A percentile compares a stretch with the other conserved stretches of the same genome.
Conservation (phyloP, 2,113 vertebrate genomes). For the Monarcha castaneiventris region DNA sequence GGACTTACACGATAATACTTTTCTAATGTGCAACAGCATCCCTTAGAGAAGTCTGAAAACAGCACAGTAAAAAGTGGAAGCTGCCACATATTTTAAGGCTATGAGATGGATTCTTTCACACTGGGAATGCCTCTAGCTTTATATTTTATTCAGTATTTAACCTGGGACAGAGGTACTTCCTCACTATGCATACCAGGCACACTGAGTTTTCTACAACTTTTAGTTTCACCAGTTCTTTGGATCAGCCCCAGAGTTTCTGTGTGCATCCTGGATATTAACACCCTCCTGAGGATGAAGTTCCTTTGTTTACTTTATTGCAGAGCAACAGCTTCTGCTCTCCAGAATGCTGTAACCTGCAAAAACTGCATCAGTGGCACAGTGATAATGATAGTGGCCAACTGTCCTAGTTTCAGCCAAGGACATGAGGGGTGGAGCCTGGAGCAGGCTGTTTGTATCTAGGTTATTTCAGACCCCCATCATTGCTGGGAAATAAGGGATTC, state of each 20-base stretch:
- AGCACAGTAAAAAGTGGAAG: not conserved
- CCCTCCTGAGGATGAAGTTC: not conserved
- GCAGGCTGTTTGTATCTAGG: fast-evolving
- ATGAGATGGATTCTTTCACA: not conserved
- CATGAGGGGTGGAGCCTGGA: not conserved
- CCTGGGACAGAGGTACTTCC: not conserved
- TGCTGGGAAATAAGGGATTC: not conserved
- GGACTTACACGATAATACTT: not conserved
- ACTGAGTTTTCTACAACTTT: not conserved
- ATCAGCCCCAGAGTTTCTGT: not conserved
- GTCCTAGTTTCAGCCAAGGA: not conserved
- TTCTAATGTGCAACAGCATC: not conserved
- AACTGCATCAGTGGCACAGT: not conserved
- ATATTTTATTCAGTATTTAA: not conserved
- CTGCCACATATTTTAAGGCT: not conserved
- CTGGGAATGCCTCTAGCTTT: not conserved
- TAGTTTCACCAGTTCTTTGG: not conserved
- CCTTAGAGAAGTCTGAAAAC: not conserved
- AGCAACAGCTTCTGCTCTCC: not conserved
- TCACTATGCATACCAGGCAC: not conserved
- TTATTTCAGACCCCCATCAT: not conserved
- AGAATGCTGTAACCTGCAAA: not conserved
- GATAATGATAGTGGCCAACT: not conserved
- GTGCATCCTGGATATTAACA: not conserved
- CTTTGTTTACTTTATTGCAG: not conserved